A percentile compares a stretch with the other conserved stretches of the same genome.
Conservation (phyloP, 2,888 invertebrate species). For the Watsonalla binaria region DNA sequence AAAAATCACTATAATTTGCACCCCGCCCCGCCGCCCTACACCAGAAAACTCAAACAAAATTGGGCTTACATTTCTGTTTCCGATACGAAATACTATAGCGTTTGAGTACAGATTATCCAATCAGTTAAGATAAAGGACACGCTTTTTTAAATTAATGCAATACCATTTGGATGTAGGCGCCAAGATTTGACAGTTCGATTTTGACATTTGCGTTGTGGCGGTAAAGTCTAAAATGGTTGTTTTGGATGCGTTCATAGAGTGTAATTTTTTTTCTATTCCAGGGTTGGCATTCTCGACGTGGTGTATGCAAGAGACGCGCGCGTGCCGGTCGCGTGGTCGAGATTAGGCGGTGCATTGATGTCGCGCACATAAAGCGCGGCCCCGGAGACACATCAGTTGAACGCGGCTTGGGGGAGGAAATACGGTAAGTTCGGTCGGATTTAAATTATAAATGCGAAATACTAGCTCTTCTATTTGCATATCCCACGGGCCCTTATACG, state of each 20-base stretch:
- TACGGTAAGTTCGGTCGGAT: constrained; percentile 72
- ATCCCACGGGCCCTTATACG: constrained; percentile 53
- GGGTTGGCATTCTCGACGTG: constrained; percentile 46
- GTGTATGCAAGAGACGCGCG: constrained; percentile 65
- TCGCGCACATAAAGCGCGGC: constrained; percentile 65
- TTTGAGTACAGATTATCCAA: constrained; percentile 79
- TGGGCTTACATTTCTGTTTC: constrained; percentile 73
- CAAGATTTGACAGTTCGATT: constrained; percentile 37
- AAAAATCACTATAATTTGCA: constrained; percentile 74
- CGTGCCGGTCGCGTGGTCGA: constrained; percentile 70
- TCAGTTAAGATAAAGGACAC: constrained; percentile 78
- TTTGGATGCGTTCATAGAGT: constrained; percentile 11
- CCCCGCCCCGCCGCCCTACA: constrained; percentile 58
- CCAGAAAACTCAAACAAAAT: constrained; percentile 72
- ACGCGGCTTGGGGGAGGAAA: constrained; percentile 66
- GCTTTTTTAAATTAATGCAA: constrained; percentile 52
- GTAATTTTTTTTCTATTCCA: constrained; percentile 31
- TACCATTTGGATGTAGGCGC: constrained; percentile 35
- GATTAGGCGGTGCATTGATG: constrained; percentile 72
- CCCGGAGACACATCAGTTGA: constrained; percentile 69
- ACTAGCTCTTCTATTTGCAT: constrained; percentile 69
- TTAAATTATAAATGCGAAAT: constrained; percentile 73
- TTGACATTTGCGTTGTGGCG: constrained; percentile 29
- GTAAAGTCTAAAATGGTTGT: constrained; percentile 35
- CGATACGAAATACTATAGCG: constrained; percentile 73